Evolutionary conservation across 2,113 vertebrate genomes (phyloP).

Genomic region (Gobiocypris rarus): DNA sequence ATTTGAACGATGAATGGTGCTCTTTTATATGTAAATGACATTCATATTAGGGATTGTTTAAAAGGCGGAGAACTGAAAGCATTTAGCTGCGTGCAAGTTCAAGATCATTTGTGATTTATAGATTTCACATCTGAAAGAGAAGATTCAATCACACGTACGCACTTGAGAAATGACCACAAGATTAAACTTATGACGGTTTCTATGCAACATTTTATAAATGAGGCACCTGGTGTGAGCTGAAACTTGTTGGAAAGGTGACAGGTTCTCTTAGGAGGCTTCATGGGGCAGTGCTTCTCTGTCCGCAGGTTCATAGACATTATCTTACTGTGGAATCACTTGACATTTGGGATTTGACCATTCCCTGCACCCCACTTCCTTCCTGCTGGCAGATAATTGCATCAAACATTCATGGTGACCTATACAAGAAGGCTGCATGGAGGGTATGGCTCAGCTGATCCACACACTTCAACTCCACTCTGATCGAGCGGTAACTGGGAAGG

Average conservation of each 20-base stretch:
- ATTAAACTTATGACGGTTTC: too few relatives aligned
- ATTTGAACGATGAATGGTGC: too few relatives aligned
- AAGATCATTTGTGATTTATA: too few relatives aligned
- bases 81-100: too few relatives aligned
- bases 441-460: conserved; percentile 23
- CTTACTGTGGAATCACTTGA: conserved; percentile 57
- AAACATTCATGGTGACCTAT: conserved; percentile 63
- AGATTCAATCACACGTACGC: too few relatives aligned
- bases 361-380: conserved; percentile 18
- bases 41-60: too few relatives aligned
- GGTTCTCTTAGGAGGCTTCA: neutral
- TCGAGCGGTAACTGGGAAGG: neutral
- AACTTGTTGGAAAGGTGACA: neutral
- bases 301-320: neutral
- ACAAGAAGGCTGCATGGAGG: conserved; percentile 46
- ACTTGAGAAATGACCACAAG: too few relatives aligned
- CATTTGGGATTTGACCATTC: conserved; percentile 58
- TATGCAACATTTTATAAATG: too few relatives aligned
- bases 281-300: neutral
- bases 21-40: too few relatives aligned
- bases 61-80: too few relatives aligned
- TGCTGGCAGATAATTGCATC: conserved; percentile 59
- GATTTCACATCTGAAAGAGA: too few relatives aligned
- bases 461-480: conserved; percentile 30
- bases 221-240: too few relatives aligned